phyloP scores from a whole-genome alignment of 2,113 vertebrate genomes.

The Podarcis cretensis region DNA sequence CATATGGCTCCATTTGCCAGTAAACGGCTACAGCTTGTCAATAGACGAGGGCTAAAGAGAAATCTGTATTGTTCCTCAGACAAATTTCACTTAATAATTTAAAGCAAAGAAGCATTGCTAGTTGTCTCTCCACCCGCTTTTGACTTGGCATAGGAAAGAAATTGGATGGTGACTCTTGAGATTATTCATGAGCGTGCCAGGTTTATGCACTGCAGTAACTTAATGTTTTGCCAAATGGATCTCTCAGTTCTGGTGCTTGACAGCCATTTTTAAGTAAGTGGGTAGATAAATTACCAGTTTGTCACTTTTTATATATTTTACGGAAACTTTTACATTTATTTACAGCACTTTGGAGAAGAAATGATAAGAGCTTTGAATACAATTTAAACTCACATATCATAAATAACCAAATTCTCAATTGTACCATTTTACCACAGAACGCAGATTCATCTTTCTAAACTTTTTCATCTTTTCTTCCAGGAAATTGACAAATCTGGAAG shows the following conservation, averaged over 20 bases:
- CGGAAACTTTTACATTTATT: neutral
- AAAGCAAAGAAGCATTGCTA: neutral
- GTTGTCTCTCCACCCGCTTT: neutral
- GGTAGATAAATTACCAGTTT: neutral
- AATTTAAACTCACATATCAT: neutral
- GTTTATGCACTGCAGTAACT: neutral
- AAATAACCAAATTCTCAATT: neutral
- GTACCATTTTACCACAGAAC: neutral
- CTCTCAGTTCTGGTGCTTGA: neutral
- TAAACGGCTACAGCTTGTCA: neutral
- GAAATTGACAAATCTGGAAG: neutral
- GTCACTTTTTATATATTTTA: neutral
- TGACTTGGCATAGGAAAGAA: neutral
- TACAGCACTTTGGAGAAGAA: neutral
- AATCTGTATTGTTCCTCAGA: neutral
- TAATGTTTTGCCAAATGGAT: neutral
- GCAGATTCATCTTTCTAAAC: too few species aligned
- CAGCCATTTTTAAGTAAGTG: neutral
- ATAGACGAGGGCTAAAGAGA: neutral
- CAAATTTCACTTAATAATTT: slow-evolving; percentile 1
- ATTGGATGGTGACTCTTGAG: neutral
- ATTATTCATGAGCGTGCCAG: neutral
- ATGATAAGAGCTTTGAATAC: neutral
- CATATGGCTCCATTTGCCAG: neutral
- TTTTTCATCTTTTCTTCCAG: neutral